Percentiles rank a stretch among this genome's conserved stretches.
Conservation (phyloP, 2,113 vertebrate genomes). For the Nettapus auritus region DNA sequence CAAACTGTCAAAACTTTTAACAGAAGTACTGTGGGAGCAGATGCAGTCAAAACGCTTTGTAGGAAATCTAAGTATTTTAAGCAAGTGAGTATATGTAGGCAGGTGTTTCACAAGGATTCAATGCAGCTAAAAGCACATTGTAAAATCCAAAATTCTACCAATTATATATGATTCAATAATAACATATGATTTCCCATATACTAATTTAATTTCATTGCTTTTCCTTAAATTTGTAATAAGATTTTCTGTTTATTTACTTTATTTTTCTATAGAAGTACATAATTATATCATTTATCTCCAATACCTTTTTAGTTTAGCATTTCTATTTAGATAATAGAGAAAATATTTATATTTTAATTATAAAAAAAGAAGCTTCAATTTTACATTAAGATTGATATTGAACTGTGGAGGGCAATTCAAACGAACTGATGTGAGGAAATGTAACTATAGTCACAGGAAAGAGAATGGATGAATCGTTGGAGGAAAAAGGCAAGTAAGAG, state of each 20-base stretch:
- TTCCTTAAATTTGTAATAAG: not conserved
- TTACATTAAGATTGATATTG: not conserved
- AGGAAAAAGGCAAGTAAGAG: not conserved
- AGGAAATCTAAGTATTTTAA: slow-evolving; percentile 31
- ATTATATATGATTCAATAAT: not conserved
- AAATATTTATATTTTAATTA: not conserved
- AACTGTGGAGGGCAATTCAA: not conserved
- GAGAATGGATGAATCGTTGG: not conserved
- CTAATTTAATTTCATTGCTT: not conserved
- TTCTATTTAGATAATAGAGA: not conserved
- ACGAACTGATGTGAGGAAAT: not conserved
- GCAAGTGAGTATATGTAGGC: not conserved
- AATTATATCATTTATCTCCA: not conserved
- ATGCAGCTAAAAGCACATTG: not conserved
- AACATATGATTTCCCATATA: not conserved
- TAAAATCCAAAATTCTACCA: not conserved
- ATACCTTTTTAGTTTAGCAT: not conserved
- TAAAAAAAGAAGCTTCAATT: not conserved
- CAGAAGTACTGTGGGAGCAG: slow-evolving; percentile 17
- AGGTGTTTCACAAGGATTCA: slow-evolving; percentile 2
- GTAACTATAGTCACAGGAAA: not conserved
- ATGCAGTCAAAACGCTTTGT: not conserved
- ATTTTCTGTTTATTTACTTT: not conserved
- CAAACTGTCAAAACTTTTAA: slow-evolving; percentile 50
- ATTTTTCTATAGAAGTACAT: not conserved